These are phyloP conservation scores for Clarias laeviceps DNA, from an alignment of 2,797 vertebrate species.

Conservation along the genomic window DNA sequence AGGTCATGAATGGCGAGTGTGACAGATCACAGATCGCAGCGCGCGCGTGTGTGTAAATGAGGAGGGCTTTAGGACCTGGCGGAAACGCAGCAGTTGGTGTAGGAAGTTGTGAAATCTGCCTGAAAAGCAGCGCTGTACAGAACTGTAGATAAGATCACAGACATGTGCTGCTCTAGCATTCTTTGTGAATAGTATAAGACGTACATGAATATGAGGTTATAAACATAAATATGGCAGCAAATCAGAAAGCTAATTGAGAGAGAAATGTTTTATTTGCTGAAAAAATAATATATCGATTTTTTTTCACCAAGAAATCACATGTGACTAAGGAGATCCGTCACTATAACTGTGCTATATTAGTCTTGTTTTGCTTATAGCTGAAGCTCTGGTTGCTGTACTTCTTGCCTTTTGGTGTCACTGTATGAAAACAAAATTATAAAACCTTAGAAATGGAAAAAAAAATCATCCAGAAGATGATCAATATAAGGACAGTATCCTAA, in stretches of 20 bases:
- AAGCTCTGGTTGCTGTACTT: neutral
- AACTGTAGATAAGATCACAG: neutral
- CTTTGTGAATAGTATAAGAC: neutral
- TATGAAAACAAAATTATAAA: neutral
- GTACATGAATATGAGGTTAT: neutral
- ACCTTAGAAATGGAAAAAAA: too few relatives aligned
- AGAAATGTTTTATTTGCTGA: neutral
- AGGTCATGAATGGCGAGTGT: neutral
- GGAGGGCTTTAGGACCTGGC: slow-evolving; percentile 18
- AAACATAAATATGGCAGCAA: neutral
- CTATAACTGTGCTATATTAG: neutral
- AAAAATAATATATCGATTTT: neutral
- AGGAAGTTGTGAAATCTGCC: slow-evolving; percentile 54
- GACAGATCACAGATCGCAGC: neutral
- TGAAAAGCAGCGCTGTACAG: too few relatives aligned
- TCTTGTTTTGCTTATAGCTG: neutral
- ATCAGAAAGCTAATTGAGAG: neutral
- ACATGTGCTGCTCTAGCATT: neutral
- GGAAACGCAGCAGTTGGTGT: neutral
- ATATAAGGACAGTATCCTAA: neutral
- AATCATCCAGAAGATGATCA: neutral
- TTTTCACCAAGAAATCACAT: neutral
- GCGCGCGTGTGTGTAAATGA: neutral
- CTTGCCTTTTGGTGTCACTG: neutral
- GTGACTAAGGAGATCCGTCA: neutral